phyloP scores from a whole-genome alignment of 2,797 vertebrate genomes.

The Prunella strophiata region DNA sequence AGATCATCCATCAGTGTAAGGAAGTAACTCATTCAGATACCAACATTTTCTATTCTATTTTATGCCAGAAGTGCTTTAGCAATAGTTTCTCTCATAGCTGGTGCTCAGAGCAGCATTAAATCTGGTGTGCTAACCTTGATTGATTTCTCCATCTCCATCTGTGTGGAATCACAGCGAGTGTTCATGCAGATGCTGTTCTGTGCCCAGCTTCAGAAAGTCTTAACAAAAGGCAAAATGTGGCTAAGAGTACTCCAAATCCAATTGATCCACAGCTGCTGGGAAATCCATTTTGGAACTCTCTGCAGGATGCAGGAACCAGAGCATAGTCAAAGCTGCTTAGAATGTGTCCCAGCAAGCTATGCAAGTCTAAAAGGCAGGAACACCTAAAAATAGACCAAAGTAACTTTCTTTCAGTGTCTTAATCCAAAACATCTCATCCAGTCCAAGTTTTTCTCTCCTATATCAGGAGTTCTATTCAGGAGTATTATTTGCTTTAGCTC shows the following conservation, averaged over 20 bases:
- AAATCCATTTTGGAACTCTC: neutral
- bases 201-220: neutral
- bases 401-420: neutral
- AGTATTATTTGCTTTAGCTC: neutral
- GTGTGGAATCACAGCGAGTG: neutral
- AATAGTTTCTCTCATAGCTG: neutral
- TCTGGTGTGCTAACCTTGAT: neutral
- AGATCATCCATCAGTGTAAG: slow-evolving; percentile 89
- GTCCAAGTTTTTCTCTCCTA: neutral
- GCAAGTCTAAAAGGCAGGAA: neutral
- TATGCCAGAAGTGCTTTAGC: neutral
- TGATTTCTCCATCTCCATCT: neutral
- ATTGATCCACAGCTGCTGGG: neutral
- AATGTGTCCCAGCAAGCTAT: neutral
- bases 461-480: neutral
- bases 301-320: neutral
- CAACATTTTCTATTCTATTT: neutral
- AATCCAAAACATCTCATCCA: neutral
- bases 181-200: neutral
- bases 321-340: neutral
- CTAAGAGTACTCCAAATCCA: neutral
- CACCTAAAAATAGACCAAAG: neutral
- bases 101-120: neutral
- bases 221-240: neutral
- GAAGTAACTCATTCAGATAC: neutral